Percentiles rank a stretch among this genome's conserved stretches.
phyloP scores from a whole-genome alignment of 2,888 invertebrate genomes.

The Clepsis dumicolana region DNA sequence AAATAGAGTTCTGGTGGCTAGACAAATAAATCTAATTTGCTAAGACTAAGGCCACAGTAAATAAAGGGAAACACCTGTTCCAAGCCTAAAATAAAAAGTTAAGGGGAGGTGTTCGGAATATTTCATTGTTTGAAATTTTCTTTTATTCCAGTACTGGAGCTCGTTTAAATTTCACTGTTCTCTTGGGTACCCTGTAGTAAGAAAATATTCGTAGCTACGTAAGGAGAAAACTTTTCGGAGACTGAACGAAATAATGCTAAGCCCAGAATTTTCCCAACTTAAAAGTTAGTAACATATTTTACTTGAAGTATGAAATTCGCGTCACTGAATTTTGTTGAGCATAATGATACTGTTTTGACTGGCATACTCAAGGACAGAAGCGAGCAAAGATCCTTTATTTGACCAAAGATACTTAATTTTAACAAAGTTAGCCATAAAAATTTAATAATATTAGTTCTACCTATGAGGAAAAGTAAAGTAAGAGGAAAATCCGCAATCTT shows the following conservation, averaged over 20 bases:
- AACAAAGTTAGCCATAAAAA: too few relatives aligned
- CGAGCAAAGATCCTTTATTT: too few relatives aligned
- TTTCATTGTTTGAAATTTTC: constrained; percentile 19
- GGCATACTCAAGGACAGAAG: too few relatives aligned
- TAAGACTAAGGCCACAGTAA: not conserved
- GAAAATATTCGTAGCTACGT: constrained; percentile 7
- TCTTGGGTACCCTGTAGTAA: constrained; percentile 15
- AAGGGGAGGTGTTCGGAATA: not conserved
- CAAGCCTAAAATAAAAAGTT: not conserved
- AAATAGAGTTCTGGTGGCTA: not conserved
- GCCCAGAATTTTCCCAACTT: not conserved
- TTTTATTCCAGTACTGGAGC: constrained; percentile 5
- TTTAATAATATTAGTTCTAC: too few relatives aligned
- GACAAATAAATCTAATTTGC: constrained; percentile 9
- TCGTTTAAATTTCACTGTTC: constrained; percentile 20
- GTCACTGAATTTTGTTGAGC: not conserved
- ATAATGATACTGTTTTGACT: not conserved
- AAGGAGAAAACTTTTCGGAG: constrained; percentile 16
- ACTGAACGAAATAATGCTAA: not conserved
- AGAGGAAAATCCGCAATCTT: too few relatives aligned
- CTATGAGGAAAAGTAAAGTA: too few relatives aligned
- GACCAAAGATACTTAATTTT: too few relatives aligned
- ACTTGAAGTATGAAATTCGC: not conserved
- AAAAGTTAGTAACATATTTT: too few relatives aligned
- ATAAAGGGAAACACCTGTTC: not conserved